Percentiles rank a stretch among this genome's conserved stretches.
Evolutionary conservation across 2,888 invertebrate species (phyloP).

Genomic region (Thera britannica): DNA sequence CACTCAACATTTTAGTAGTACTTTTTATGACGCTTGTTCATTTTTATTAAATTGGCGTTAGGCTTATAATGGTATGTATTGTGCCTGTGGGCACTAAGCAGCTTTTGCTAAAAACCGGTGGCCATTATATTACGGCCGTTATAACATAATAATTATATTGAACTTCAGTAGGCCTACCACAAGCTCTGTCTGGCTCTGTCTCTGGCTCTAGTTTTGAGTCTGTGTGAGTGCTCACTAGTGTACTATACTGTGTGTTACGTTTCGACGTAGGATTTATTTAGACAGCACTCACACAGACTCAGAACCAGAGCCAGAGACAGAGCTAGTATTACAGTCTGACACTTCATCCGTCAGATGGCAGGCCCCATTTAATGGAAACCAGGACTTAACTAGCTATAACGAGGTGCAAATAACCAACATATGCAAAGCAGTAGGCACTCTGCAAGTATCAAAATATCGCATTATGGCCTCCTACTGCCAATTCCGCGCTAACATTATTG

Average conservation of each 20-base stretch:
- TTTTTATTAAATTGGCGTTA: constrained; percentile 8
- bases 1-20: not conserved
- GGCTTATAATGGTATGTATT: not conserved
- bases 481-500: constrained; percentile 37
- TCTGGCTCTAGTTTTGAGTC: too few relatives aligned
- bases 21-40: not conserved
- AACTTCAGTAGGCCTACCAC: too few relatives aligned
- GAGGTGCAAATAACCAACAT: constrained; percentile 32
- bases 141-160: too few relatives aligned
- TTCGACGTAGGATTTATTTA: too few relatives aligned
- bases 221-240: too few relatives aligned
- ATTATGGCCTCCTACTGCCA: constrained; percentile 38
- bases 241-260: too few relatives aligned
- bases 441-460: constrained; percentile 32
- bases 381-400: constrained; percentile 20
- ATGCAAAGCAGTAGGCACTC: constrained; percentile 26
- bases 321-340: not conserved
- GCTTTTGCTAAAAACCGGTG: not conserved
- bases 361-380: not conserved
- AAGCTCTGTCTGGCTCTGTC: too few relatives aligned
- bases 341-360: not conserved
- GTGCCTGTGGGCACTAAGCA: not conserved
- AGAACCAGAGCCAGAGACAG: too few relatives aligned
- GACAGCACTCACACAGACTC: too few relatives aligned
- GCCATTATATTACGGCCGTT: not conserved